Conservation (phyloP, 2,888 invertebrate genomes). For the Phalera bucephala region DNA sequence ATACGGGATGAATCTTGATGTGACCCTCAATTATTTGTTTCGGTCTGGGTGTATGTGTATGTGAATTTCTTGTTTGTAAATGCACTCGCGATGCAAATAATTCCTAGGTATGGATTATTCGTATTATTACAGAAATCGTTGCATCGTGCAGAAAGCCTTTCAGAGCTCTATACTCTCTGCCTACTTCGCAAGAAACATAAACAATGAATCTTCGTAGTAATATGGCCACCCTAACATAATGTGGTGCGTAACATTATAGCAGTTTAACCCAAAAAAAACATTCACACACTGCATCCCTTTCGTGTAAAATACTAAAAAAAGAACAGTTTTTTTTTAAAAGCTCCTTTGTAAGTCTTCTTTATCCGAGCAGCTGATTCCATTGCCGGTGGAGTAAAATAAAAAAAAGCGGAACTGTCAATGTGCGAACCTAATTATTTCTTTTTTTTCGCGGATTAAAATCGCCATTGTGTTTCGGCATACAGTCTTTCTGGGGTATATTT, state of each 20-base stretch:
- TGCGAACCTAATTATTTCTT: conserved; percentile 34
- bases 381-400: conserved; percentile 35
- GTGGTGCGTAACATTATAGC: conserved; percentile 17
- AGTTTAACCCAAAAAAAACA: conserved; percentile 12
- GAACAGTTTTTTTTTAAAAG: conserved; percentile 30
- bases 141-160: no score
- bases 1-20: no score
- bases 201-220: no score
- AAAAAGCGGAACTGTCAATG: conserved; percentile 41
- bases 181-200: no score
- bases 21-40: no score
- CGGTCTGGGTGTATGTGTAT: no score
- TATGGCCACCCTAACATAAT: conserved; percentile 23
- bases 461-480: neutral
- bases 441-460: conserved; percentile 18
- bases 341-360: conserved; percentile 38
- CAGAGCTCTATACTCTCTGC: no score
- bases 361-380: conserved; percentile 41
- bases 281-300: conserved; percentile 39
- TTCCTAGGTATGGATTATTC: no score
- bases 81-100: no score
- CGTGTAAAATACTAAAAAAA: conserved; percentile 28
- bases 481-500: neutral
- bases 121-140: no score
- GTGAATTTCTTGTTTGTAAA: no score